A percentile compares a stretch with the other conserved stretches of the same genome.
These are phyloP conservation scores for Lateolabrax maculatus DNA, from an alignment of 2,797 vertebrate genomes.

Conservation along the genomic window DNA sequence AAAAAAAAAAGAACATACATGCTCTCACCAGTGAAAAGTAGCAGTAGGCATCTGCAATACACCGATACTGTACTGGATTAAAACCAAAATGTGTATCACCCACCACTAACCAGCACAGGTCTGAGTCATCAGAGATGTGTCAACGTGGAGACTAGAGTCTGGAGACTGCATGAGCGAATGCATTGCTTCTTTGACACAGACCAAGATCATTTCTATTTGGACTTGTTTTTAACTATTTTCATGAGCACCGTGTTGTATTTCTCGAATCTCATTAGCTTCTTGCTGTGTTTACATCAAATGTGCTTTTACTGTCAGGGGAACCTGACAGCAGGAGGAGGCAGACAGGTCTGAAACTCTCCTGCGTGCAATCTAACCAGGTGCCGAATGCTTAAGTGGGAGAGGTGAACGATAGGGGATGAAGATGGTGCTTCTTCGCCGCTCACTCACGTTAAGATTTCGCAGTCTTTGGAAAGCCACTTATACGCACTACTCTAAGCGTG, in stretches of 20 bases:
- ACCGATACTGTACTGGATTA: neutral
- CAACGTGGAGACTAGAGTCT: conserved; percentile 12
- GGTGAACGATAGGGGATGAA: conserved; percentile 7
- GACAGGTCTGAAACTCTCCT: neutral
- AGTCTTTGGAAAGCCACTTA: conserved; percentile 47
- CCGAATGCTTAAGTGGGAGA: conserved; percentile 15
- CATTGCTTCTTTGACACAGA: neutral
- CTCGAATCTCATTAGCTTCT: neutral
- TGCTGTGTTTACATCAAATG: neutral
- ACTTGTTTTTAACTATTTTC: neutral
- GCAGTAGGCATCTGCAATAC: neutral
- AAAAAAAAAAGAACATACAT: neutral
- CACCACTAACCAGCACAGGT: conserved; percentile 6
- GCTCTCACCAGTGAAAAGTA: neutral
- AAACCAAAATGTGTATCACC: conserved; percentile 31
- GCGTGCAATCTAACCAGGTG: conserved; percentile 6
- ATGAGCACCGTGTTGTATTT: neutral
- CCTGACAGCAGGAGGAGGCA: neutral
- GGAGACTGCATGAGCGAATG: conserved; percentile 17
- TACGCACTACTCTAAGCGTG: conserved; percentile 11
- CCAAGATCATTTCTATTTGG: neutral
- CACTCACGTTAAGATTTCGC: conserved; percentile 33
- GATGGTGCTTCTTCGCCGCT: conserved; percentile 23
- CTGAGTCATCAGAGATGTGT: conserved; percentile 26
- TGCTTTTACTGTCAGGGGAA: neutral